Conservation (phyloP, 1,140 invertebrate genomes). For the Cepaea nemoralis region DNA sequence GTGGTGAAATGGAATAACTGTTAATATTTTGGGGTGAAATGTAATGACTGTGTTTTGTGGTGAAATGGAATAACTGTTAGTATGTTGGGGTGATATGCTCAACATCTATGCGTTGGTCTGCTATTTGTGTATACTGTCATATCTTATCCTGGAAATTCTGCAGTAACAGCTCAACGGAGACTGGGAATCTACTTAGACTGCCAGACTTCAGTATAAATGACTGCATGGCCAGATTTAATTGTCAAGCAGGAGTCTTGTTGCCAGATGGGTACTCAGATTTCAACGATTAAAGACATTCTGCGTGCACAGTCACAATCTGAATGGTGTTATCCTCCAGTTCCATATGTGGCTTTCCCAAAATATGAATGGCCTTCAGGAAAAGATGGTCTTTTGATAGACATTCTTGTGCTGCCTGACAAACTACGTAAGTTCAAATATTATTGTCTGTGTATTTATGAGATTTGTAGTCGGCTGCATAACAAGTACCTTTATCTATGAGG, state of each 20-base stretch:
- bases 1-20: no score
- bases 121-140: no score
- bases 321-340: slow-evolving; percentile 18
- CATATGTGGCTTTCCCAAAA: slow-evolving; percentile 27
- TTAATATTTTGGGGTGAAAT: no score
- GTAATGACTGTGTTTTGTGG: no score
- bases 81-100: no score
- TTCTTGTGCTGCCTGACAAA: slow-evolving; percentile 30
- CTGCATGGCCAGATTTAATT: neutral
- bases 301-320: neutral
- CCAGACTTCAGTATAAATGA: no score
- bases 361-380: slow-evolving; percentile 6
- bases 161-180: no score
- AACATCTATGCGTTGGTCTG: no score
- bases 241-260: neutral
- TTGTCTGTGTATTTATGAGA: neutral
- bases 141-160: no score
- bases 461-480: neutral
- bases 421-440: slow-evolving; percentile 23
- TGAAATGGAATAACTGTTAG: no score
- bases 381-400: slow-evolving; percentile 13
- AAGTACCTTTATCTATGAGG: neutral
- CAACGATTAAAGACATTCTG: slow-evolving; percentile 5
- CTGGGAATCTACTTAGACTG: no score
- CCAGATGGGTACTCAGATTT: neutral